Conservation (phyloP, 1,140 invertebrate genomes). For the Drosophila arizonae region DNA sequence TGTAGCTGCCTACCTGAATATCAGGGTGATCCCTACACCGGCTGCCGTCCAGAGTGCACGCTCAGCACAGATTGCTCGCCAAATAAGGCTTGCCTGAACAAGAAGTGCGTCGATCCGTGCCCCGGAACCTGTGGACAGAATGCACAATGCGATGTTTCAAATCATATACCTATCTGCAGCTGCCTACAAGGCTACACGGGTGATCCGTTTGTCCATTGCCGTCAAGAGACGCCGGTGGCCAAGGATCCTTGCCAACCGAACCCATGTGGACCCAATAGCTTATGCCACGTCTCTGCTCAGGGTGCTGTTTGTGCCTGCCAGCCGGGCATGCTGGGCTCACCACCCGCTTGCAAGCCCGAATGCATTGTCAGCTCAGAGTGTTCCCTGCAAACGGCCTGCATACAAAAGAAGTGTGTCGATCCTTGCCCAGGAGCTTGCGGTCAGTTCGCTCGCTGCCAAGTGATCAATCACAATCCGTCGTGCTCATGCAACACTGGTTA, state of each 20-base stretch:
- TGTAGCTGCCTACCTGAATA: conserved; percentile 87
- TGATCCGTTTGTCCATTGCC: conserved; percentile 88
- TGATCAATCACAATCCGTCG: conserved; percentile 86
- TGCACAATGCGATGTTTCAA: conserved; percentile 90
- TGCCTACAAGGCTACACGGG: conserved; percentile 88
- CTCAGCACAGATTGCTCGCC: conserved; percentile 91
- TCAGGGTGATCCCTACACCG: conserved; percentile 86
- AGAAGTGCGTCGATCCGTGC: conserved; percentile 90
- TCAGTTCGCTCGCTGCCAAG: conserved; percentile 86
- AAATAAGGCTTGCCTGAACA: conserved; percentile 88
- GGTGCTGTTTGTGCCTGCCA: conserved; percentile 90
- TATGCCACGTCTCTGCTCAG: conserved; percentile 88
- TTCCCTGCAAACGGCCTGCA: conserved; percentile 86
- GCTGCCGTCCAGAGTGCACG: conserved; percentile 92
- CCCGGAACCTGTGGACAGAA: conserved; percentile 89
- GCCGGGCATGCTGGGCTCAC: conserved; percentile 89
- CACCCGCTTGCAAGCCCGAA: conserved; percentile 87
- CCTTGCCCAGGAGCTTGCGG: conserved; percentile 89
- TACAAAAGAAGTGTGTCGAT: conserved; percentile 88
- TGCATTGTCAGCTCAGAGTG: conserved; percentile 88
- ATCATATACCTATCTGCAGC: conserved; percentile 90
- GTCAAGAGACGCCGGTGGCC: conserved; percentile 60
- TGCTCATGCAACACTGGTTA: conserved; percentile 84
- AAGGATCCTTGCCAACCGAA: conserved; percentile 88
- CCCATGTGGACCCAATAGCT: conserved; percentile 90